A percentile compares a stretch with the other conserved stretches of the same genome.
phyloP scores from a whole-genome alignment of 37 sponge, comb jelly and placozoan species.

The Oscarella lobularis region DNA sequence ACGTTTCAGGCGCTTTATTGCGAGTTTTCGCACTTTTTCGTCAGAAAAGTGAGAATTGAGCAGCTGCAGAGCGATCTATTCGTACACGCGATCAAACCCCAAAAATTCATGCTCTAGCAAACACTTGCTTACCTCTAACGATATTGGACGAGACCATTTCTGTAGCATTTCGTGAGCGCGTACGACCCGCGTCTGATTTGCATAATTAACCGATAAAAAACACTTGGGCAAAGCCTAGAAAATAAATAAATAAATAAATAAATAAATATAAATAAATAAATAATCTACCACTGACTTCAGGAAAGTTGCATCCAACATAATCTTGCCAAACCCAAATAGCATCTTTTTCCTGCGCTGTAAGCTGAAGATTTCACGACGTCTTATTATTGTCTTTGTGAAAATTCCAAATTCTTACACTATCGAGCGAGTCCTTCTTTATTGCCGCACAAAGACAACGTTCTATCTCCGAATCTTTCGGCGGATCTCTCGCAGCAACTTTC shows the following conservation, averaged over 20 bases:
- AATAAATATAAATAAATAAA: no score
- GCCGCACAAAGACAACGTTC: no score
- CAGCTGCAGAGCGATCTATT: conserved; percentile 60
- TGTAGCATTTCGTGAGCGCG: not conserved
- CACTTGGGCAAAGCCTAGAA: not conserved
- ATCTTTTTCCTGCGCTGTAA: no score
- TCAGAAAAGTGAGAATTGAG: conserved; percentile 84
- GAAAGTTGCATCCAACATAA: no score
- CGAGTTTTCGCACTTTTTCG: conserved; percentile 72
- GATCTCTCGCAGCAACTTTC: no score
- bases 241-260: not conserved
- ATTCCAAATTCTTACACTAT: no score
- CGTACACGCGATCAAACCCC: not conserved
- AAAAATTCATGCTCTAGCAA: not conserved
- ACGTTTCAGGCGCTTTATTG: conserved; percentile 51
- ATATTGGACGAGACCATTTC: not conserved
- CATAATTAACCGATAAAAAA: conserved; percentile 6
- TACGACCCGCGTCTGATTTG: not conserved
- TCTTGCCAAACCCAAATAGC: no score
- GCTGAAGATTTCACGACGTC: no score
- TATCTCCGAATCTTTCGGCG: no score
- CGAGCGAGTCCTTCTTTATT: no score
- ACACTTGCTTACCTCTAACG: not conserved
- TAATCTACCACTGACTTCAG: no score
- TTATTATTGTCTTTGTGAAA: no score